phyloP scores from a whole-genome alignment of 2,113 vertebrate species.

The Sialia sialis region DNA sequence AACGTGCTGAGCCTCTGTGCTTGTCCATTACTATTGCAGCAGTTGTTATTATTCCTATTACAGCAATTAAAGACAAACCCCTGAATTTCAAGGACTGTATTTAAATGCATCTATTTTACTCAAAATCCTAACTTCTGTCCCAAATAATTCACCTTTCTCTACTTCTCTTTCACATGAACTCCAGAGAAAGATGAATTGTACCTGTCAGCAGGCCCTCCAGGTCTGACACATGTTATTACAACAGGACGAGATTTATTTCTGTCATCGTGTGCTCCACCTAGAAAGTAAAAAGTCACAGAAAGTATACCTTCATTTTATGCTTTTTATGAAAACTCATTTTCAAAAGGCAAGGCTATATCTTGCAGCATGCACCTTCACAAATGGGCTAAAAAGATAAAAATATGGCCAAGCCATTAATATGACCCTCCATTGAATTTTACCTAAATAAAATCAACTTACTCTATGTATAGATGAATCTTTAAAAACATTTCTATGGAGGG shows the following conservation, averaged over 20 bases:
- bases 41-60: neutral
- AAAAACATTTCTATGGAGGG: neutral
- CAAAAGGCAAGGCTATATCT: neutral
- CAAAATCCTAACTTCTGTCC: neutral
- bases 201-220: conserved; percentile 96
- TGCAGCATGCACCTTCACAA: neutral
- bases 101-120: neutral
- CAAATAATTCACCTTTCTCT: conserved; percentile 8
- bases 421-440: neutral
- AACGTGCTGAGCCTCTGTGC: neutral
- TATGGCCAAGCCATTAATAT: neutral
- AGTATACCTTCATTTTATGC: neutral
- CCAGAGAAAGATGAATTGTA: conserved; percentile 69
- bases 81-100: neutral
- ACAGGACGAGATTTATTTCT: conserved; percentile 98
- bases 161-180: conserved; percentile 12
- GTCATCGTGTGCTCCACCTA: conserved; percentile 93
- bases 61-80: neutral
- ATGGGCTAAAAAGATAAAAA: neutral
- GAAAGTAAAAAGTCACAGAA: conserved; percentile 36
- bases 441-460: neutral
- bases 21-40: neutral
- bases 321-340: conserved; percentile 12
- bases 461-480: neutral
- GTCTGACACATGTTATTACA: conserved; percentile 93